Base-by-base conservation (phyloP, 1,140 invertebrate genomes). In the Nixonia krombeini region DNA sequence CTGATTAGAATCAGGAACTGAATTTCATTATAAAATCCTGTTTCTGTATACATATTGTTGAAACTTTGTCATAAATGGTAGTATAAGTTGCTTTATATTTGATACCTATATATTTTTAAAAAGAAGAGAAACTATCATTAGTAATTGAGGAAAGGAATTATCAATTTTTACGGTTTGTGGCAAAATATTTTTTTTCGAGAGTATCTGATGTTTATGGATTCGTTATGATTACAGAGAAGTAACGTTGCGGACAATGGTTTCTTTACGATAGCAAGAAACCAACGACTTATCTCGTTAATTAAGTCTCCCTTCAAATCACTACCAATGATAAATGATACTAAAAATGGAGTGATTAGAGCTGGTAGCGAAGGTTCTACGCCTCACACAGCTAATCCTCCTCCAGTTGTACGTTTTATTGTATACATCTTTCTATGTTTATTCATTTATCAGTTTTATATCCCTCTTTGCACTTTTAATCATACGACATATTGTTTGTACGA, bases 241-340 rank as follows among this genome's bases (percentile, higher is more conserved):
- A 77, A 72, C 51, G 72, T 80, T 68, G 49, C 73, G 62, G 79
- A 85, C 57, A 82, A 65, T 69, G 76, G 81, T 79, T 70, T 85
- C 23, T 83, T 81, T 70, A 84, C 81, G 26, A 45, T 85, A 45
- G 68, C 80, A 68, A 79, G 79, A 73, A 85, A 85, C 74, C 78
- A 83, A 70, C 77, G 77, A 66, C 68, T 85, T 15, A 74, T 82
- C 62, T 76, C 75, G 52, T 61, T 83, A 51, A 74, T 84, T 72
- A 84, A 72, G 68, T 75, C 71, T 53, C 83, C 81, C 41, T 84
- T 85, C 70, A 83, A 85, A 76, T 84, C 81, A 28, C 74, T 85
- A 38, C 80, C 81, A 12, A 50, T 75, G 55, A 81, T 83, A 74
- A 77, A 76, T 49, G 66, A 82, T 57, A 72, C 59, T 41, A 81